Evolutionary conservation across 2,888 invertebrate species (phyloP).

Genomic region (Liopterus haemorrhoidalis): DNA sequence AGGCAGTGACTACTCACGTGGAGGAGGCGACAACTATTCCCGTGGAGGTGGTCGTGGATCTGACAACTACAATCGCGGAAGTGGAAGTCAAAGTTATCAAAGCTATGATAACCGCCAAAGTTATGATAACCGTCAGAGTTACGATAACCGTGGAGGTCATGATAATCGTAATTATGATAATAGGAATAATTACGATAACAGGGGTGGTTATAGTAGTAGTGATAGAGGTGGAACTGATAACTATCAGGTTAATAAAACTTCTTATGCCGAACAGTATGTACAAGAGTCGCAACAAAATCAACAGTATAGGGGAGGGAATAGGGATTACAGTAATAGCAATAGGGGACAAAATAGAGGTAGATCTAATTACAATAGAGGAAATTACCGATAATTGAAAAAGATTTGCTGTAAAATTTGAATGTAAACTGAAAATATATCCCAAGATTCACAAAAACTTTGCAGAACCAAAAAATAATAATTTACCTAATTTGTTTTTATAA

Average conservation of each 20-base stretch:
- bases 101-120: conserved; percentile 10
- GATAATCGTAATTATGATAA: conserved; percentile 30
- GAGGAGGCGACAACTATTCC: conserved; percentile 28
- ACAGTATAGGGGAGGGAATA: conserved; percentile 39
- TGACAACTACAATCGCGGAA: conserved; percentile 28
- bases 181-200: conserved; percentile 28
- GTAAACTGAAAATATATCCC: too few relatives aligned
- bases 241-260: conserved; percentile 41
- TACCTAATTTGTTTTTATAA: too few relatives aligned
- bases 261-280: conserved; percentile 46
- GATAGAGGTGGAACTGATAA: conserved; percentile 37
- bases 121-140: conserved; percentile 9
- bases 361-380: conserved; percentile 42
- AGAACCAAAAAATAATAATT: too few relatives aligned
- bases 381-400: conserved; percentile 29
- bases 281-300: conserved; percentile 44
- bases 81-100: conserved; percentile 15
- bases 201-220: conserved; percentile 28
- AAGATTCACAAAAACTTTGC: too few relatives aligned
- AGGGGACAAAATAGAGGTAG: conserved; percentile 37
- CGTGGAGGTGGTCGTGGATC: conserved; percentile 27
- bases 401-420: background rate
- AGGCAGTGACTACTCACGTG: conserved; percentile 43
- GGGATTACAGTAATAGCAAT: conserved; percentile 31
- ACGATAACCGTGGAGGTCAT: conserved; percentile 28